Conservation (phyloP, 2,113 vertebrate species). For the Elephantulus edwardii region DNA sequence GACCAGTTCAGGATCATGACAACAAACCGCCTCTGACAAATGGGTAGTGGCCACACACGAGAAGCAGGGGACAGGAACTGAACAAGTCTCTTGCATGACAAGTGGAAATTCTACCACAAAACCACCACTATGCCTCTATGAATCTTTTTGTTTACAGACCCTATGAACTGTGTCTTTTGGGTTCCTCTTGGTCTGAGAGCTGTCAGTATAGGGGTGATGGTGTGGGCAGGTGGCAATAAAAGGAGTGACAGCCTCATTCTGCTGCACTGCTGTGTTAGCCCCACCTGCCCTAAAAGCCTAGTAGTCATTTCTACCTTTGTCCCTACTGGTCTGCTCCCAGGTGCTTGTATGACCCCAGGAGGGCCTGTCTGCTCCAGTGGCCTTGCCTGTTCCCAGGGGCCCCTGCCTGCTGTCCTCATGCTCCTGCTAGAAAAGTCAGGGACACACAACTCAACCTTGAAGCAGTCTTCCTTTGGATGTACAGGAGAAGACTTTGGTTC, state of each 20-base stretch:
- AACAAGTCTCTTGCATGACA: background rate
- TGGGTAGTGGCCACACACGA: background rate
- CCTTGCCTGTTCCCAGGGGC: too few species aligned
- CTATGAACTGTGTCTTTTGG: background rate
- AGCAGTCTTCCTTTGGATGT: background rate
- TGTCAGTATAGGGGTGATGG: background rate
- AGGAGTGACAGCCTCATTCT: too few species aligned
- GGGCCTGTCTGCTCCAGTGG: too few species aligned
- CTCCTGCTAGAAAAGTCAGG: background rate
- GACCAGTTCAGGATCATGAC: background rate
- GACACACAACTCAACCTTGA: background rate
- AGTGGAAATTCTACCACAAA: background rate
- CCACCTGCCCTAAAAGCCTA: background rate
- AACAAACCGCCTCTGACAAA: background rate
- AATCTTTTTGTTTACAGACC: too few species aligned
- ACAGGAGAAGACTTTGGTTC: background rate
- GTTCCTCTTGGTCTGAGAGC: background rate
- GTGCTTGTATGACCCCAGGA: too few species aligned
- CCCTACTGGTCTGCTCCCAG: too few species aligned
- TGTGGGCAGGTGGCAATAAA: background rate
- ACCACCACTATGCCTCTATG: background rate
- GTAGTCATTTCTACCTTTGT: background rate
- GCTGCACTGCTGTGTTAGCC: accelerated
- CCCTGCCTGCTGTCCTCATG: background rate
- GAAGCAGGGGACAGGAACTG: background rate